A percentile compares a stretch with the other conserved stretches of the same genome.
phyloP scores from a whole-genome alignment of 2,113 vertebrate species.

The Nestor notabilis region DNA sequence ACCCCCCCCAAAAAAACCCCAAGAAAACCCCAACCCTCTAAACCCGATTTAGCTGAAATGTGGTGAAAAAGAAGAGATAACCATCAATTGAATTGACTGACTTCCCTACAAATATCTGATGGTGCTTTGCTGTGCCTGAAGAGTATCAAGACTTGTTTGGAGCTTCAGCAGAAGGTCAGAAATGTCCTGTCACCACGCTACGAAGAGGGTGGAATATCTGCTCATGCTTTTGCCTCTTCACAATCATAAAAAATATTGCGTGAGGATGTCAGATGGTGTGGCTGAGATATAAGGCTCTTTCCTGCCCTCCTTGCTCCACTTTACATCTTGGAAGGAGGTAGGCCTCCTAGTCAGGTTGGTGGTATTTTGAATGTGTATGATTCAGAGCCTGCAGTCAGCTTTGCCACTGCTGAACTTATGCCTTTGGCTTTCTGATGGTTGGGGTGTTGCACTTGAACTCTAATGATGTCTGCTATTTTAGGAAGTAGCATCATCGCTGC shows the following conservation, averaged over 20 bases:
- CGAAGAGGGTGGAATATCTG: neutral
- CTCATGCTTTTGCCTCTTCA: neutral
- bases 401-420: neutral
- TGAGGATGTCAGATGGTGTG: neutral
- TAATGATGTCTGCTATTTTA: neutral
- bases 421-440: neutral
- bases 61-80: neutral
- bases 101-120: neutral
- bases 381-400: neutral
- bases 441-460: neutral
- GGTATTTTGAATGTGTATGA: neutral
- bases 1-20: no score
- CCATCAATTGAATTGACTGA: neutral
- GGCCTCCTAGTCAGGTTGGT: neutral
- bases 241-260: neutral
- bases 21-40: neutral
- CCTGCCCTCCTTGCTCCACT: neutral
- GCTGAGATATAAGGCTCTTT: neutral
- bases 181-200: neutral
- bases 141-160: neutral
- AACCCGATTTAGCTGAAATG: neutral
- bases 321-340: neutral
- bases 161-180: neutral
- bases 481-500: neutral
- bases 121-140: neutral